phyloP scores from a whole-genome alignment of 1,140 invertebrate species.

The Cydia strobilella region DNA sequence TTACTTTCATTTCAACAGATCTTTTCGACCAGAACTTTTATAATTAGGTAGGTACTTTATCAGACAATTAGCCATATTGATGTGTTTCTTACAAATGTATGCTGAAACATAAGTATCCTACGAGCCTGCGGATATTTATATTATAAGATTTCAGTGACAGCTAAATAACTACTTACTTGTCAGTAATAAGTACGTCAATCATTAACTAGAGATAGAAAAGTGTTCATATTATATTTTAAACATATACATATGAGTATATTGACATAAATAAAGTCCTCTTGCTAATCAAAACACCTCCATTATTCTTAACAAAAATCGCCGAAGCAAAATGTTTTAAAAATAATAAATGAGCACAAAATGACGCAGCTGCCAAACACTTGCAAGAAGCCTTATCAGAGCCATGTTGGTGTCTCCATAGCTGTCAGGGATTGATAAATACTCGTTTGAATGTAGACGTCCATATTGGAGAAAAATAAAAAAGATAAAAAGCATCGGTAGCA shows the following conservation, averaged over 20 bases:
- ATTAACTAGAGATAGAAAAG: too few relatives aligned
- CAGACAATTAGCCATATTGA: too few relatives aligned
- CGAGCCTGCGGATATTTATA: too few relatives aligned
- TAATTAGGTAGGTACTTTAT: background rate
- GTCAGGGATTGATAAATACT: slow-evolving; percentile 52
- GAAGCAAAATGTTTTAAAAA: slow-evolving; percentile 20
- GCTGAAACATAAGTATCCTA: too few relatives aligned
- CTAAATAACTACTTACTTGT: too few relatives aligned
- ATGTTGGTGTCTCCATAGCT: slow-evolving; percentile 53
- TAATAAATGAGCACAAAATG: slow-evolving; percentile 49
- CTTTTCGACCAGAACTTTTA: background rate
- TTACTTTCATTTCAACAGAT: background rate
- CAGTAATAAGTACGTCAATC: too few relatives aligned
- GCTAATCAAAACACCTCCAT: slow-evolving; percentile 15
- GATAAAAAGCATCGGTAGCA: slow-evolving; percentile 55
- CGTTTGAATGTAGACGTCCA: slow-evolving; percentile 59
- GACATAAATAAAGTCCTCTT: background rate
- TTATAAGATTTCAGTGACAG: too few relatives aligned
- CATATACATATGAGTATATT: background rate
- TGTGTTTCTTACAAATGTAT: background rate
- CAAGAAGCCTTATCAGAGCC: slow-evolving; percentile 55
- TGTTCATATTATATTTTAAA: background rate
- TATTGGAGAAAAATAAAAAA: slow-evolving; percentile 47
- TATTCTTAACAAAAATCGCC: slow-evolving; percentile 16
- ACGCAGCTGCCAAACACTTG: slow-evolving; percentile 52